A percentile compares a stretch with the other conserved stretches of the same genome.
Evolutionary conservation across 1,140 invertebrate species (phyloP).

Genomic region (Nephila pilipes): DNA sequence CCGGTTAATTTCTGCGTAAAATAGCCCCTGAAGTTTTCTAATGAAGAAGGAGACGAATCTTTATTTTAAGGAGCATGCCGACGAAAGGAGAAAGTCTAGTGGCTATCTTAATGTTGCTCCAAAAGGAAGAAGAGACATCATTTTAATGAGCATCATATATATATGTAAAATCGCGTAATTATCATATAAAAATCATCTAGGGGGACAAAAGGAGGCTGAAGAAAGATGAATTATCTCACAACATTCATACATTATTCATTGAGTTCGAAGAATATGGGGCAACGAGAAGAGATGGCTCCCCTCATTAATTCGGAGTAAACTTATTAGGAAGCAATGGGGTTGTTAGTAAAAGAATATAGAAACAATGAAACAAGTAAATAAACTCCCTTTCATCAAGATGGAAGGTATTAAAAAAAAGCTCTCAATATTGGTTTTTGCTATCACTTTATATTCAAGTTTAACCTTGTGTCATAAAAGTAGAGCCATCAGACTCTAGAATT

Average conservation of each 20-base stretch:
- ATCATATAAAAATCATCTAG: constrained; percentile 20
- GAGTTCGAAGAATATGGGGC: background rate
- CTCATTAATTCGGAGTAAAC: constrained; percentile 32
- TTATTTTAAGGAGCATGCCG: background rate
- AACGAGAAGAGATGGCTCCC: background rate
- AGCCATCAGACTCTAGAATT: background rate
- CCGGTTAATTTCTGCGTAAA: background rate
- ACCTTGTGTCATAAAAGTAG: background rate
- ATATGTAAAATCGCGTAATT: constrained; percentile 22
- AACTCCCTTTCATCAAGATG: background rate
- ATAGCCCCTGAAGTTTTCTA: background rate
- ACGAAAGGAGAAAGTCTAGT: background rate
- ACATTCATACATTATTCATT: constrained; percentile 29
- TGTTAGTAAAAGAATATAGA: background rate
- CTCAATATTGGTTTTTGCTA: background rate
- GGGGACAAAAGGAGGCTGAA: constrained; percentile 13
- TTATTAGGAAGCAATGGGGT: constrained; percentile 34
- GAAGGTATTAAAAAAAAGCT: background rate
- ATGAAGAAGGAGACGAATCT: background rate
- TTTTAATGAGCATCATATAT: constrained; percentile 10
- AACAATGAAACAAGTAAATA: constrained; percentile 13
- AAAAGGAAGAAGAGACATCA: constrained; percentile 7
- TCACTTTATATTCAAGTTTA: background rate
- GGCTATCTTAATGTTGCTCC: background rate
- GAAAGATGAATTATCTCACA: constrained; percentile 30